Percentiles rank a stretch among this genome's conserved stretches.
These are phyloP conservation scores for Zaprionus taronus DNA, from an alignment of 1,140 invertebrate species.

Conservation along the genomic window DNA sequence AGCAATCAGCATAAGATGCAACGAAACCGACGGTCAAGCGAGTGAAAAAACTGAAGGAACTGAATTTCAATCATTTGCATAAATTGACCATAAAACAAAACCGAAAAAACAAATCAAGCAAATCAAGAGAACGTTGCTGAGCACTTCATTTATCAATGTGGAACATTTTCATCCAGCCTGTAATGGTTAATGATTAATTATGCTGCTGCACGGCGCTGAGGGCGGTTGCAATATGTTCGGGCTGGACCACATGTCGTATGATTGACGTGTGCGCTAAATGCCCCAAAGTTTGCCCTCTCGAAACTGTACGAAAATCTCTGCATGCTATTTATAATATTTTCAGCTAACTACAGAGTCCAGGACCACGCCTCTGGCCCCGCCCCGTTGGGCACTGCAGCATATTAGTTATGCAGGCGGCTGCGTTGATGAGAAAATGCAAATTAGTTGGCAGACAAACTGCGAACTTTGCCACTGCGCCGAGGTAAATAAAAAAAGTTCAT, in stretches of 20 bases:
- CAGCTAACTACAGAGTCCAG: constrained; percentile 12
- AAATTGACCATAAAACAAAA: constrained; percentile 77
- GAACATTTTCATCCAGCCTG: constrained; percentile 30
- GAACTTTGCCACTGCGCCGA: constrained; percentile 68
- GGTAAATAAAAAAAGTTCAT: constrained; percentile 60
- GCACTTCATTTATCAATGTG: constrained; percentile 73
- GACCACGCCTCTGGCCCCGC: not conserved
- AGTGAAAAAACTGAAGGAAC: not conserved
- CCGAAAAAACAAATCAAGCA: constrained; percentile 29
- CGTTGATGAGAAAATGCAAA: constrained; percentile 82
- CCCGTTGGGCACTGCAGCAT: constrained; percentile 17
- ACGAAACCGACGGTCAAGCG: constrained; percentile 26
- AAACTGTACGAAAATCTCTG: constrained; percentile 55
- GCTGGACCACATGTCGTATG: constrained; percentile 77
- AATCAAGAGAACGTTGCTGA: constrained; percentile 11
- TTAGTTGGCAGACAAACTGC: constrained; percentile 66
- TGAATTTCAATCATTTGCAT: constrained; percentile 60
- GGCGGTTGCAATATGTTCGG: constrained; percentile 10
- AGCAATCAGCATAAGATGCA: constrained; percentile 18
- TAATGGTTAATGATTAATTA: constrained; percentile 71
- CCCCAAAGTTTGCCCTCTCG: constrained; percentile 32
- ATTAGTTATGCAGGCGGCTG: constrained; percentile 77
- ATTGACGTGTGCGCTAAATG: constrained; percentile 76
- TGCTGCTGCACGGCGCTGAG: not conserved
- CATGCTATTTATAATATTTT: constrained; percentile 76